phyloP scores from a whole-genome alignment of 2,888 invertebrate species.

The Clitarchus hookeri region DNA sequence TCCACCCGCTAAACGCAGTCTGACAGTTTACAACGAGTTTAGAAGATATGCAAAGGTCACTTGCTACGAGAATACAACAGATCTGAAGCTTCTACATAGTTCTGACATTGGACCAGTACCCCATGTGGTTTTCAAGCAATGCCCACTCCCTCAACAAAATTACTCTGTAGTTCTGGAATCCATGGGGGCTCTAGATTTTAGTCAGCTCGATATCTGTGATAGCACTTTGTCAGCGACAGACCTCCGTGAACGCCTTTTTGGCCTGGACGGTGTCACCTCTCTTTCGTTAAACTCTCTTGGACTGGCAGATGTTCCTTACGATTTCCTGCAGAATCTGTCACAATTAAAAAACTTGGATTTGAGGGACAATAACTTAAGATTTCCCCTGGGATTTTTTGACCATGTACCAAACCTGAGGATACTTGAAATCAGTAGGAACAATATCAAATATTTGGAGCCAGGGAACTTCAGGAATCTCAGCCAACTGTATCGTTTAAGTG shows the following conservation, averaged over 20 bases:
- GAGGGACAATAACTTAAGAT: conserved; percentile 62
- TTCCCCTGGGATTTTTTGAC: conserved; percentile 62
- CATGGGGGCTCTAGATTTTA: neutral
- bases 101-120: neutral
- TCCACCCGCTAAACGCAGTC: neutral
- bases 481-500: conserved; percentile 64
- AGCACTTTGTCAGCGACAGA: neutral
- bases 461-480: conserved; percentile 66
- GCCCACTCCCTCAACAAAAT: neutral
- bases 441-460: conserved; percentile 63
- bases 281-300: conserved; percentile 66
- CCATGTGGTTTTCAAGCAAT: neutral
- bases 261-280: conserved; percentile 59
- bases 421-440: conserved; percentile 70
- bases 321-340: conserved; percentile 64
- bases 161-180: neutral
- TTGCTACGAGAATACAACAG: neutral
- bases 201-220: neutral
- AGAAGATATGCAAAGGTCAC: neutral
- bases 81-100: neutral
- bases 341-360: conserved; percentile 69
- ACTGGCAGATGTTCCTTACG: conserved; percentile 63
- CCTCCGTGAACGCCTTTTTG: conserved; percentile 57
- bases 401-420: conserved; percentile 61
- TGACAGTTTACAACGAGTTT: neutral